Evolutionary conservation across 2,888 invertebrate genomes (phyloP).

Genomic region (Polyommatus iphigenia): DNA sequence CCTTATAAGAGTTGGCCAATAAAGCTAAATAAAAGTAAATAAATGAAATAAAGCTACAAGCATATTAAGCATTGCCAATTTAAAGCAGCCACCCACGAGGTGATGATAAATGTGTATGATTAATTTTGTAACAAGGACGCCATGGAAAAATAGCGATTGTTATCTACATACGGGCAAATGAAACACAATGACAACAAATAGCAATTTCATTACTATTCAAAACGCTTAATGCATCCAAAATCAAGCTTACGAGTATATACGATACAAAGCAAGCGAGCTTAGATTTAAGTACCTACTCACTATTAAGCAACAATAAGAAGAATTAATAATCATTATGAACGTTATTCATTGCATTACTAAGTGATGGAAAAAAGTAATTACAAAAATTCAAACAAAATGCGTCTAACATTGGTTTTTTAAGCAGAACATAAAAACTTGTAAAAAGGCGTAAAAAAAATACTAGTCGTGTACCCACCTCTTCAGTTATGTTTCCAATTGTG

Average conservation of each 20-base stretch:
- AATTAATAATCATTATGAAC: too few relatives aligned
- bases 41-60: too few relatives aligned
- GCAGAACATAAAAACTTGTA: too few relatives aligned
- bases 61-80: neutral
- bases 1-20: too few relatives aligned
- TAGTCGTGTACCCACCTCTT: constrained; percentile 12
- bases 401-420: too few relatives aligned
- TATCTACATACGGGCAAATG: neutral
- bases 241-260: neutral
- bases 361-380: too few relatives aligned
- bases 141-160: constrained; percentile 8
- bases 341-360: too few relatives aligned
- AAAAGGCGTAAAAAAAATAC: too few relatives aligned
- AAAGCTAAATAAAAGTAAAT: too few relatives aligned
- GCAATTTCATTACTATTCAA: constrained; percentile 3
- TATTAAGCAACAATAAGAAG: too few relatives aligned
- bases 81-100: neutral
- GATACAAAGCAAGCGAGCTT: neutral
- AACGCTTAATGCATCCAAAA: neutral
- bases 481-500: neutral
- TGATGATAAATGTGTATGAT: neutral
- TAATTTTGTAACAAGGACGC: neutral
- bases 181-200: constrained; percentile 15
- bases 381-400: too few relatives aligned
- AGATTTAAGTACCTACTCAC: neutral